phyloP scores from a whole-genome alignment of 64 coral and sea anemone species.

The Dendronephthya gigantea region DNA sequence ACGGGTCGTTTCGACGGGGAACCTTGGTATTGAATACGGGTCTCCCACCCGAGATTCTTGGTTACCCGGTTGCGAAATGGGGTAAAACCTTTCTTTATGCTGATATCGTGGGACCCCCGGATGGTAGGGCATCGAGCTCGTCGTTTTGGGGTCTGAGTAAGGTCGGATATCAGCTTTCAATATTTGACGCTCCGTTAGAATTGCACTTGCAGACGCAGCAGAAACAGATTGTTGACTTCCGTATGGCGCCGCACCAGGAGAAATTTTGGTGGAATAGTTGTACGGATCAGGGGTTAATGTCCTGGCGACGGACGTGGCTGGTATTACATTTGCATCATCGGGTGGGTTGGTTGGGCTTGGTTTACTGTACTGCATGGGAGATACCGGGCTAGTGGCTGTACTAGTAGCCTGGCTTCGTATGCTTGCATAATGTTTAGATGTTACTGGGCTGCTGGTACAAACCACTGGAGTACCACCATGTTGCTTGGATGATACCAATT shows the following conservation, averaged over 20 bases:
- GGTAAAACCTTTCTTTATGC: not conserved
- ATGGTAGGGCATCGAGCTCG: not conserved
- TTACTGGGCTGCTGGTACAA: not conserved
- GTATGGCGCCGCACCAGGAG: not conserved
- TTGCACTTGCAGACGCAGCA: not conserved
- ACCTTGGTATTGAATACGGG: not conserved
- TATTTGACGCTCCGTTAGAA: not conserved
- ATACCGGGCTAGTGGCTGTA: not conserved
- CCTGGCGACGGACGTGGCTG: not conserved
- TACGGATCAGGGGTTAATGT: not conserved
- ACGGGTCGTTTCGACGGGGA: not conserved
- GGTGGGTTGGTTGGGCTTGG: not conserved
- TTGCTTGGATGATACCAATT: not conserved
- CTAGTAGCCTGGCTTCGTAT: not conserved
- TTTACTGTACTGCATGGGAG: not conserved
- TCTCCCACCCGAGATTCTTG: not conserved
- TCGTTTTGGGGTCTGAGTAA: not conserved
- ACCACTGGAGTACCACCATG: not conserved
- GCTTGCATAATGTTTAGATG: not conserved
- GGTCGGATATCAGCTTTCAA: not conserved
- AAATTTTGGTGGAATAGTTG: not conserved
- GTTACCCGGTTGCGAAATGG: not conserved
- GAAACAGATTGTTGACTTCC: not conserved
- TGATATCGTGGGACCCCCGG: not conserved
- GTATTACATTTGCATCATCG: not conserved